Conservation (phyloP, 2,113 vertebrate species). For the Psilopogon haemacephalus region DNA sequence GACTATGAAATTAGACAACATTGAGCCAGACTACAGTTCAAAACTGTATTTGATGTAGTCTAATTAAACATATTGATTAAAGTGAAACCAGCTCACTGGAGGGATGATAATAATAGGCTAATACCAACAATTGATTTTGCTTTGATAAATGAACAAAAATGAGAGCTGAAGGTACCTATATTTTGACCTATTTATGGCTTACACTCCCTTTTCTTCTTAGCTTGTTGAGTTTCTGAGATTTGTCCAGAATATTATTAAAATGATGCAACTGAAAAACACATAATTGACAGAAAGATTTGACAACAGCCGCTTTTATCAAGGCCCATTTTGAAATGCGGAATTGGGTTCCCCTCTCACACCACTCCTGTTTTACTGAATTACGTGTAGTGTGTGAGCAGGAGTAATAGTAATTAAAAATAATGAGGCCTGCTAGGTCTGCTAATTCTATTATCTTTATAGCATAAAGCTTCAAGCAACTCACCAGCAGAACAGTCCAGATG, state of each 20-base stretch:
- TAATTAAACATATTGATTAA: slow-evolving; percentile 72
- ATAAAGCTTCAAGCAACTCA: slow-evolving; percentile 75
- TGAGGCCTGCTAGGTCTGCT: slow-evolving; percentile 66
- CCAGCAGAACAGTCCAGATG: slow-evolving; percentile 81
- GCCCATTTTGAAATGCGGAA: slow-evolving; percentile 14
- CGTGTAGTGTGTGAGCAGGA: slow-evolving; percentile 56
- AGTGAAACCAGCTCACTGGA: slow-evolving; percentile 43
- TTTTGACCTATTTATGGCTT: slow-evolving; percentile 36
- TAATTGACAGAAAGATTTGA: not conserved
- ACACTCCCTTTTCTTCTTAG: not conserved
- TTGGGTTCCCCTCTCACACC: not conserved
- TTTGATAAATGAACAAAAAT: slow-evolving; percentile 57
- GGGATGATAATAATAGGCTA: slow-evolving; percentile 58
- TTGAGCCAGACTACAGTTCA: not conserved
- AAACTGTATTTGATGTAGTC: slow-evolving; percentile 47
- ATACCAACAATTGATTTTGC: slow-evolving; percentile 64
- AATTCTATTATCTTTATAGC: slow-evolving; percentile 73
- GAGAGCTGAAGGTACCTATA: not conserved
- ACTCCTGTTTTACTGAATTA: slow-evolving; percentile 51
- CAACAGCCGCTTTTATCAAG: not conserved
- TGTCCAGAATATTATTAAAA: not conserved
- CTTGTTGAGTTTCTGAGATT: not conserved
- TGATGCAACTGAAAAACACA: not conserved
- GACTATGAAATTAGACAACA: not conserved
- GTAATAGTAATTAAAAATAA: slow-evolving; percentile 71